Base-by-base conservation (phyloP, 2,888 invertebrate genomes). In the Epiperipatus broadwayi region DNA sequence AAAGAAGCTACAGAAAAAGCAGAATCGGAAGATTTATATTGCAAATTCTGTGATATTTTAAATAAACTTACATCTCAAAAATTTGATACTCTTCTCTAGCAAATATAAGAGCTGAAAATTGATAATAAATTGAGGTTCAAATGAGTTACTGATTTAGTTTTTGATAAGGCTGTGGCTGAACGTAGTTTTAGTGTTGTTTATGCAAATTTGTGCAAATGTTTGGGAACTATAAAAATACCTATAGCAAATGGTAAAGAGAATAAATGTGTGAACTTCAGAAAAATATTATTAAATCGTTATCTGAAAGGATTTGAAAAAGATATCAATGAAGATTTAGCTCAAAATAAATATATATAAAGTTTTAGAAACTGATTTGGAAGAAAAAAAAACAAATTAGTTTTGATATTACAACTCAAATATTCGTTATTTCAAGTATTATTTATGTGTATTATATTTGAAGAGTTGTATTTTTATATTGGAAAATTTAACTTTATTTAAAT, bases 41-140 rank as follows among this genome's bases (percentile, higher is more conserved):
- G n/a, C n/a, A n/a, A n/a, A n/a, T n/a, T n/a, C 45, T 69, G 85
- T 46, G 78, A 84, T 52, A 79, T 91, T 46, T 64, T 93, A 42
- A 91, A 91, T 58, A 87, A 91, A 59, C 63, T 93, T 43, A 93
- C 91, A 0, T 91, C 93, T 1, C 83, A 91, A 57, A 89, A 89
- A 55, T 87, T 87, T 56, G 72, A 76, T 39, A 77, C 75, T 2
- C 64, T 93, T 40, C 66, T 85, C 15, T 70, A 71, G 21, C 79
- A 78, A 65, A 75, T 89, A 20, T 69, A 74, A 44, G 61, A 66
- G 10, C 63, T 89, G 21, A 69, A 75, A 45, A 83, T 91, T 40
- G 75, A 83, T 56, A 78, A 75, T 3, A 70, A 71, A 41, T 74
- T 74, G 38, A 71, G 79, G 49, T 65, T 91, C 39, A 71, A 74